Evolutionary conservation across 2,888 invertebrate species (phyloP).

Genomic region (Aphidius colemani): DNA sequence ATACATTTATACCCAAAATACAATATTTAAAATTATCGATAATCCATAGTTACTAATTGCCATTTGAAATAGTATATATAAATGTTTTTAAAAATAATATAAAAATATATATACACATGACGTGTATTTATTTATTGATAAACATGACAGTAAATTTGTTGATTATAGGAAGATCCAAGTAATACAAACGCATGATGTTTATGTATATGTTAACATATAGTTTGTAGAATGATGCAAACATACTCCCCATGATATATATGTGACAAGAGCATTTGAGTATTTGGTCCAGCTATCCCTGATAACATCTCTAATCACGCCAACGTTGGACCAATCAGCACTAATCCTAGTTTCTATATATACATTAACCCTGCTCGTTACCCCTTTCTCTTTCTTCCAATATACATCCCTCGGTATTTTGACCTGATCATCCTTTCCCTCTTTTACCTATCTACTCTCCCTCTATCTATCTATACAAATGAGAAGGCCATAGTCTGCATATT

Average conservation of each 20-base stretch:
- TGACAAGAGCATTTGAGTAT: slow-evolving; percentile 44
- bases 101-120: no score
- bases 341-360: slow-evolving; percentile 46
- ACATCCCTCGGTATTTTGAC: slow-evolving; percentile 15
- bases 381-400: slow-evolving; percentile 12
- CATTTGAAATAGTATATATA: no score
- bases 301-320: slow-evolving; percentile 61
- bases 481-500: slow-evolving; percentile 32
- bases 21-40: no score
- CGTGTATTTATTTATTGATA: no score
- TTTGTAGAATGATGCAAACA: slow-evolving; percentile 44
- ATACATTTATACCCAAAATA: no score
- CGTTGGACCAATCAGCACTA: slow-evolving; percentile 60
- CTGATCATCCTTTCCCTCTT: slow-evolving; percentile 1
- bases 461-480: background rate
- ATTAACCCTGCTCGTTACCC: background rate
- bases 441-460: slow-evolving; percentile 14
- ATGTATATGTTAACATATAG: slow-evolving; percentile 16
- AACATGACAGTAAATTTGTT: background rate
- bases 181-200: background rate
- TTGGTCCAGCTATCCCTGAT: slow-evolving; percentile 48
- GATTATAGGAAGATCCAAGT: background rate
- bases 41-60: no score
- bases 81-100: no score
- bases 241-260: slow-evolving; percentile 38